Percentiles rank a stretch among this genome's conserved stretches.
Conservation (phyloP, 2,888 invertebrate genomes). For the Eumerus sabulonum region DNA sequence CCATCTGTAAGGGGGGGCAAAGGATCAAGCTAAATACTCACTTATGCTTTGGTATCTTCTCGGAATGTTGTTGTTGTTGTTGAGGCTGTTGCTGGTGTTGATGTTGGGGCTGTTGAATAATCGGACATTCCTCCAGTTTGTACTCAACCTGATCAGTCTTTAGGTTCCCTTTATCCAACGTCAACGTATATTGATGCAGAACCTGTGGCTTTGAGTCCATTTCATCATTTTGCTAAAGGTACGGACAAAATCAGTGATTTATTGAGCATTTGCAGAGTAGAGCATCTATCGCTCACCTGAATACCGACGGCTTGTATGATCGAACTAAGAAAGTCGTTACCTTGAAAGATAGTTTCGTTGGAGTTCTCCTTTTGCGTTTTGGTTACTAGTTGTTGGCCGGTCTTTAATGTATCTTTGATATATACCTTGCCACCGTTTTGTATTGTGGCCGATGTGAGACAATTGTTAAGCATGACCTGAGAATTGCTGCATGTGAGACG, state of each 20-base stretch:
- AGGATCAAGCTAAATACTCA: constrained; percentile 66
- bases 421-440: constrained; percentile 84
- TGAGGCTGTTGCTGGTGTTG: constrained; percentile 39
- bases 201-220: constrained; percentile 69
- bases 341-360: constrained; percentile 65
- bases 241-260: background rate
- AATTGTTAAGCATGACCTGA: constrained; percentile 84
- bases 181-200: constrained; percentile 78
- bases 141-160: constrained; percentile 74
- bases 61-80: constrained; percentile 70
- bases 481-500: constrained; percentile 83
- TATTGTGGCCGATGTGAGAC: constrained; percentile 83
- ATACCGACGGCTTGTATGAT: constrained; percentile 78
- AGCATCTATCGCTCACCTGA: constrained; percentile 72
- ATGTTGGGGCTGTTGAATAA: constrained; percentile 15
- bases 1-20: no score
- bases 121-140: constrained; percentile 70
- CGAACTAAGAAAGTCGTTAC: constrained; percentile 76
- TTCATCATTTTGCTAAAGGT: constrained; percentile 61
- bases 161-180: constrained; percentile 74
- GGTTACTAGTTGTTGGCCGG: constrained; percentile 42
- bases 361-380: constrained; percentile 46
- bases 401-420: constrained; percentile 80
- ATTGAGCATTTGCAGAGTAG: constrained; percentile 5
- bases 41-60: constrained; percentile 77